Base-by-base conservation (phyloP, 2,888 invertebrate genomes). In the Clitarchus hookeri region DNA sequence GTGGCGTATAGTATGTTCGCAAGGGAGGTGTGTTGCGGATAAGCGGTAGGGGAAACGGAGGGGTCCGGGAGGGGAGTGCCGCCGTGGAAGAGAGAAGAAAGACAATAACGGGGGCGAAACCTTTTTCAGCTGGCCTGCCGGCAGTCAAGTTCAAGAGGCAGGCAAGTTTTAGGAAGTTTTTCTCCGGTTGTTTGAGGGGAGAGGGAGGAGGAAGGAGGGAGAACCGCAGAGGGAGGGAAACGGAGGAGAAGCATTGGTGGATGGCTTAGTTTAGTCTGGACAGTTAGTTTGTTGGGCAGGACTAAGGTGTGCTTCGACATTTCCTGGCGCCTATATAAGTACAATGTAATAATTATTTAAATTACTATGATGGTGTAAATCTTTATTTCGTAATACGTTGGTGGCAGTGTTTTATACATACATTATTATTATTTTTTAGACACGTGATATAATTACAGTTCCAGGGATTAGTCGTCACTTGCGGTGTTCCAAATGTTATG, bases 91-190 rank as follows among this genome's bases (percentile, higher is more conserved):
- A 65, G 65, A 65, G 65, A 65, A 65, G 36, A 65, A 65, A 65
- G 65, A 65, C 65, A 65, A 65, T 65, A 65, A 65, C 65, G 65
- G 65, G 65, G n/a, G 65, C 23, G 65, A 65, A 65, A 65, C 65
- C 65, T 65, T 65, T n/a, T 65, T n/a, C 65, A 65, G 23, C 65
- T n/a, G 65, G n/a, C 65, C 65, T n/a, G 65, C 65, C 23, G 19
- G 82, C 27, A 82, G 82, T 82, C 82, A 82, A 82, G 82, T 82
- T 82, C 82, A 82, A 82, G 82, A 36, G 65, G 82, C 82, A 44
- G 36, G 82, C 82, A 82, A 82, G 82, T 27, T 82, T 82, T 82
- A 82, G 82, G 27, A 82, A 82, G 82, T 82, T 82, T 82, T 36
- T 82, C 82, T 82, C 82, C 23, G 82, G 25, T 9, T 3, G 19